phyloP scores from a whole-genome alignment of 2,113 vertebrate genomes.

The Callipepla californica region DNA sequence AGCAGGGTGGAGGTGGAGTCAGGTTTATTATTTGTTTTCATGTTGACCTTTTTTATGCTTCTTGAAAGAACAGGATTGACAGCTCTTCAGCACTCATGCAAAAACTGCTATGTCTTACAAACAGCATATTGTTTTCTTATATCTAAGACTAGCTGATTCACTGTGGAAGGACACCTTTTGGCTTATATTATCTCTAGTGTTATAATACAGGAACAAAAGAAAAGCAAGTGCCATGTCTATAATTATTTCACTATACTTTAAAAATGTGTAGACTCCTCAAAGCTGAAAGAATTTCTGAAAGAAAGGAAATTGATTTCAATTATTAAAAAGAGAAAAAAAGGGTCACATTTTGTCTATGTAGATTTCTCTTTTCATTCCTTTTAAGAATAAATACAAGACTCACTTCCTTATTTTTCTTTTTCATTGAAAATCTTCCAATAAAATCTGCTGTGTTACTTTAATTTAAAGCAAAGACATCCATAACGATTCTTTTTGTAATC shows the following conservation, averaged over 20 bases:
- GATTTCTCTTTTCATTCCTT: neutral
- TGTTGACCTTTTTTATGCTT: neutral
- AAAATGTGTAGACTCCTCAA: neutral
- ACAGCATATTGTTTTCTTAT: neutral
- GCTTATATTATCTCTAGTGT: neutral
- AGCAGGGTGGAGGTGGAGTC: neutral
- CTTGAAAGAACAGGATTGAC: neutral
- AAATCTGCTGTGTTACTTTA: neutral
- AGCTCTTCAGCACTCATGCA: neutral
- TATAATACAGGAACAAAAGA: neutral
- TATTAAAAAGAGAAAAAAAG: neutral
- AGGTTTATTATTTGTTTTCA: neutral
- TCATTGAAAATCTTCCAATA: neutral
- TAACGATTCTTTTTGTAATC: neutral
- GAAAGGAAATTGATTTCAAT: neutral
- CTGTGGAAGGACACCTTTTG: neutral
- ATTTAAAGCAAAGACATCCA: neutral
- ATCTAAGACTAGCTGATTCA: neutral
- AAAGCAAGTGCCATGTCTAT: neutral
- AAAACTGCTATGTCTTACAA: neutral
- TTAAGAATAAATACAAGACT: neutral
- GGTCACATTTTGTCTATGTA: neutral
- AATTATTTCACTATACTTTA: neutral
- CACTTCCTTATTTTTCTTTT: neutral
- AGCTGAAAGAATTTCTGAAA: neutral